A percentile compares a stretch with the other conserved stretches of the same genome.
phyloP scores from a whole-genome alignment of 2,888 invertebrate species.

The Aporophyla lueneburgensis region DNA sequence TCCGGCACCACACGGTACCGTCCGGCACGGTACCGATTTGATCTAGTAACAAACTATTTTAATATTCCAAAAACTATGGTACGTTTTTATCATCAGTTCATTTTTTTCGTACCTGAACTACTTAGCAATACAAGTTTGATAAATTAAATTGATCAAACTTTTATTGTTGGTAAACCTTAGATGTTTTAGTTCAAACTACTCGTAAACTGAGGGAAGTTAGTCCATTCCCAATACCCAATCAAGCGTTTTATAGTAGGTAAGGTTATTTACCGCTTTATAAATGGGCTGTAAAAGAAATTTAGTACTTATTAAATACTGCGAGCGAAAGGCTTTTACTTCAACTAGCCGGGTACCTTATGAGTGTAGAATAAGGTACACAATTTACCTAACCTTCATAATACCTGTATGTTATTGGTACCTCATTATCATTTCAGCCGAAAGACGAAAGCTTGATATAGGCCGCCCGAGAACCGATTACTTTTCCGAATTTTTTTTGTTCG shows the following conservation, averaged over 20 bases:
- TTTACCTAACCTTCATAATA: not conserved
- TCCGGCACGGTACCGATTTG: too few species aligned
- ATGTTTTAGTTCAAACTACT: conserved; percentile 6
- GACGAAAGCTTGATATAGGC: not conserved
- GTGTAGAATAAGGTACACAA: not conserved
- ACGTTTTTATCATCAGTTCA: too few species aligned
- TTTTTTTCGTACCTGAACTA: not conserved
- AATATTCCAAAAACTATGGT: not conserved
- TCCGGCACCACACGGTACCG: too few species aligned
- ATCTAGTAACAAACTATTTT: not conserved
- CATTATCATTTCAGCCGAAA: not conserved
- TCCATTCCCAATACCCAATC: conserved; percentile 34
- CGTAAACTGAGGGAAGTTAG: conserved; percentile 20
- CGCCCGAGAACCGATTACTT: too few species aligned
- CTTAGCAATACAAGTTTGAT: too few species aligned
- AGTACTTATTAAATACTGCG: conserved; percentile 46
- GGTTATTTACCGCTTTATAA: conserved; percentile 32
- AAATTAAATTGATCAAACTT: not conserved
- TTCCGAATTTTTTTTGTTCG: too few species aligned
- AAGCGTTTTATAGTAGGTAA: conserved; percentile 27
- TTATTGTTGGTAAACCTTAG: not conserved
- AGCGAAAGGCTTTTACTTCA: conserved; percentile 24
- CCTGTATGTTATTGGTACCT: not conserved
- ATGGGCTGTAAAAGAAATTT: conserved; percentile 29
- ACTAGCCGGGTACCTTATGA: not conserved